Evolutionary conservation across 2,113 vertebrate genomes (phyloP).

Genomic region (Psilopsiagon aurifrons): DNA sequence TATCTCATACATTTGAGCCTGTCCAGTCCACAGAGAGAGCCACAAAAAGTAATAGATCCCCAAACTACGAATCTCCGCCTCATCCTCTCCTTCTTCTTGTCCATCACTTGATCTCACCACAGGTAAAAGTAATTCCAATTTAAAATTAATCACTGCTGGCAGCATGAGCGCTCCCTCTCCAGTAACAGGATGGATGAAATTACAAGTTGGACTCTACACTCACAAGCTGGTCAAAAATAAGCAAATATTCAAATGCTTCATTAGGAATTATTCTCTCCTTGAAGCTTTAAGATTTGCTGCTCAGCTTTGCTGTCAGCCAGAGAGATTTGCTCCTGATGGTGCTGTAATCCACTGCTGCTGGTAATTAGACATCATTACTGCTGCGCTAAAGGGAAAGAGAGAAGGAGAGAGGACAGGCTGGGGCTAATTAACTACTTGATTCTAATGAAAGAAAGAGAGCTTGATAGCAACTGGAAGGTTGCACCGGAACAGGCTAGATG

Average conservation of each 20-base stretch:
- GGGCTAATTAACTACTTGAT: constrained; percentile 84
- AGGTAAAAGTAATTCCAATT: constrained; percentile 45
- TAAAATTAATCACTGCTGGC: constrained; percentile 30
- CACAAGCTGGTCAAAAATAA: constrained; percentile 41
- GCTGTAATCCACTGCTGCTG: constrained; percentile 78
- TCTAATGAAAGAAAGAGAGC: constrained; percentile 81
- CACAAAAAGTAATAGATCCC: not conserved
- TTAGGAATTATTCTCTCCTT: constrained; percentile 63
- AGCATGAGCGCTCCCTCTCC: not conserved
- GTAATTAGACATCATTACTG: constrained; percentile 86
- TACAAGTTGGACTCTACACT: constrained; percentile 3
- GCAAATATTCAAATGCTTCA: constrained; percentile 34
- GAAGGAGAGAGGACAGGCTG: constrained; percentile 79
- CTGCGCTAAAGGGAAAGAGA: constrained; percentile 76
- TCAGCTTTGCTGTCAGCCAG: constrained; percentile 71
- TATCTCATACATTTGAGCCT: not conserved
- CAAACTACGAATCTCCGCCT: not conserved
- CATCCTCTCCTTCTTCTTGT: not conserved
- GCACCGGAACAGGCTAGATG: constrained; percentile 67
- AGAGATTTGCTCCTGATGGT: constrained; percentile 76
- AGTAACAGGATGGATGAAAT: constrained; percentile 22
- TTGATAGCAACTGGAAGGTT: constrained; percentile 78
- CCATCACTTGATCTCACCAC: constrained; percentile 36
- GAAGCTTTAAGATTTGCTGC: constrained; percentile 65
- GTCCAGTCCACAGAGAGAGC: constrained; percentile 18